Evolutionary conservation across 2,888 invertebrate genomes (phyloP).

Genomic region (Dasysyrphus tricinctus): DNA sequence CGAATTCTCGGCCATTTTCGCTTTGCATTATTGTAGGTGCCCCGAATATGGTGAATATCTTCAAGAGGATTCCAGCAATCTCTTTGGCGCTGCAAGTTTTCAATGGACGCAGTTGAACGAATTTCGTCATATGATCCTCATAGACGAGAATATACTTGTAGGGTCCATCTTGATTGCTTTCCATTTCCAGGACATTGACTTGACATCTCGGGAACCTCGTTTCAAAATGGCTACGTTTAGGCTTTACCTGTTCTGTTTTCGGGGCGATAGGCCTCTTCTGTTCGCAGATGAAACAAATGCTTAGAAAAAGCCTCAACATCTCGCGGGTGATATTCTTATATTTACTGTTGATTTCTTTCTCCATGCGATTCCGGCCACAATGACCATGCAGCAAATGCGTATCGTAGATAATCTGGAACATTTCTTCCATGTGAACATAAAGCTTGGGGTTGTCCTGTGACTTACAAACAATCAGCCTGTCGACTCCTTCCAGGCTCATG

Average conservation of each 20-base stretch:
- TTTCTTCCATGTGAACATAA: constrained; percentile 16
- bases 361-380: constrained; percentile 12
- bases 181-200: constrained; percentile 18
- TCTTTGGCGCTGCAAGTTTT: neutral
- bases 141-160: constrained; percentile 5
- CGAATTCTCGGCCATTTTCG: constrained; percentile 7
- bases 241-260: neutral
- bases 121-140: constrained; percentile 14
- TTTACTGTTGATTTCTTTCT: neutral
- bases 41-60: constrained; percentile 6
- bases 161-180: neutral
- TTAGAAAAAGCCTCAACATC: neutral
- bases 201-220: neutral
- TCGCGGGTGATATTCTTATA: constrained; percentile 15
- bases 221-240: neutral
- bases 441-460: neutral
- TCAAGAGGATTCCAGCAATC: neutral
- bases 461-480: neutral
- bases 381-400: neutral
- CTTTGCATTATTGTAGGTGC: constrained; percentile 3
- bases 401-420: constrained; percentile 11
- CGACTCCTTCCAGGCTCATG: neutral
- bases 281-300: neutral
- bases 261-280: neutral
- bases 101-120: constrained; percentile 3